phyloP scores from a whole-genome alignment of 1,140 invertebrate genomes.

The Nephila pilipes region DNA sequence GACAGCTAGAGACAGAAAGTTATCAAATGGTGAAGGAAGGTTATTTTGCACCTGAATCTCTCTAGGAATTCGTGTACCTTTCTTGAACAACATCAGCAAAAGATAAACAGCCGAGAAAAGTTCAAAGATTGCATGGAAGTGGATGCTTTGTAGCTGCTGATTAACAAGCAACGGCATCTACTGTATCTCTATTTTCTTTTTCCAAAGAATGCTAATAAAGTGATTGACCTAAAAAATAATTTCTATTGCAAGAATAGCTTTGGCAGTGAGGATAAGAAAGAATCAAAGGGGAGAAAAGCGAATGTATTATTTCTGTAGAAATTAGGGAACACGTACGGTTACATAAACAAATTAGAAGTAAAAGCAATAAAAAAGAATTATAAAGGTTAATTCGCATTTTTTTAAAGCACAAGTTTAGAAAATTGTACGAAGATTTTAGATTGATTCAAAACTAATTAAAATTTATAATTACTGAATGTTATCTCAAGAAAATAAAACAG shows the following conservation, averaged over 20 bases:
- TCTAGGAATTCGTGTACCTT: not conserved
- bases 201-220: not conserved
- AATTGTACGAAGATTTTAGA: too few relatives aligned
- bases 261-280: too few relatives aligned
- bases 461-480: too few relatives aligned
- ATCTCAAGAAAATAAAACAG: too few relatives aligned
- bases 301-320: too few relatives aligned
- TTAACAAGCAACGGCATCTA: not conserved
- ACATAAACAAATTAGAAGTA: not conserved
- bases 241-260: too few relatives aligned
- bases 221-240: not conserved
- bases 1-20: not conserved
- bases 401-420: too few relatives aligned
- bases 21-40: not conserved
- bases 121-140: conserved; percentile 25
- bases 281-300: too few relatives aligned
- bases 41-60: conserved; percentile 51
- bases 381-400: too few relatives aligned
- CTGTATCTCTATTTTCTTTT: not conserved
- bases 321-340: not conserved
- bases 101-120: conserved; percentile 35
- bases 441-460: too few relatives aligned
- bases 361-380: not conserved
- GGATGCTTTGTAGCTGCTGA: not conserved
- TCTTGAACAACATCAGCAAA: not conserved